Percentiles rank a stretch among this genome's conserved stretches.
Evolutionary conservation across 2,888 invertebrate species (phyloP).

Genomic region (Formica aserva): DNA sequence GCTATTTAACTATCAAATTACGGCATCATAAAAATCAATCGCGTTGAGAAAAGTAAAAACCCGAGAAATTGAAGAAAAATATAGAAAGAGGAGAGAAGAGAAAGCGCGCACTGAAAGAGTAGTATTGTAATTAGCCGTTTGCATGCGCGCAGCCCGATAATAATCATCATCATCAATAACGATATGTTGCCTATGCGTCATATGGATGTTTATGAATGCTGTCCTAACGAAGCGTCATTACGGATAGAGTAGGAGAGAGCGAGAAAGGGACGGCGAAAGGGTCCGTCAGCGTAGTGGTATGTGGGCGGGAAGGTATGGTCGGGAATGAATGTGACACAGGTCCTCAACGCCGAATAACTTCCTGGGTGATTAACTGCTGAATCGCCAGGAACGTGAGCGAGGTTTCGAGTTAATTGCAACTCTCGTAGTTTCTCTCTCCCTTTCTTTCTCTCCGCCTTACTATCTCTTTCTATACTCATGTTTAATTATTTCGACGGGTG

Average conservation of each 20-base stretch:
- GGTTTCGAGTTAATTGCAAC: slow-evolving; percentile 74
- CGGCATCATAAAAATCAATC: neutral
- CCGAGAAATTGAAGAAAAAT: neutral
- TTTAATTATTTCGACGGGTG: slow-evolving; percentile 35
- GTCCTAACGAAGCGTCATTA: slow-evolving; percentile 63
- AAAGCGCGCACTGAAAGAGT: slow-evolving; percentile 19
- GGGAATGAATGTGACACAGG: slow-evolving; percentile 61
- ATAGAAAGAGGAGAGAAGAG: slow-evolving; percentile 19
- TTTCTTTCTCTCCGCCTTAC: neutral
- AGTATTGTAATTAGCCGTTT: slow-evolving; percentile 52
- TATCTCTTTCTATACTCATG: slow-evolving; percentile 15
- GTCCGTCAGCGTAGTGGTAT: slow-evolving; percentile 12
- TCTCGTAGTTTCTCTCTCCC: slow-evolving; percentile 40
- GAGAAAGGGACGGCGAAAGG: slow-evolving; percentile 22
- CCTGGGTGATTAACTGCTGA: slow-evolving; percentile 74
- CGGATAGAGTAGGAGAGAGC: neutral
- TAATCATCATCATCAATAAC: slow-evolving; percentile 50
- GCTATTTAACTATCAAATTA: neutral
- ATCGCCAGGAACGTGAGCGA: slow-evolving; percentile 71
- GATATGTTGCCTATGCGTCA: slow-evolving; percentile 33
- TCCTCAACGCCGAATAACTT: slow-evolving; percentile 70
- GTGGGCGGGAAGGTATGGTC: neutral
- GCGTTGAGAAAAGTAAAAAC: slow-evolving; percentile 32
- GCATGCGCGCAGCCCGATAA: slow-evolving; percentile 38
- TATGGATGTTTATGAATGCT: slow-evolving; percentile 69